Evolutionary conservation across 2,888 invertebrate species (phyloP).

Genomic region (Calliopum simillimum): DNA sequence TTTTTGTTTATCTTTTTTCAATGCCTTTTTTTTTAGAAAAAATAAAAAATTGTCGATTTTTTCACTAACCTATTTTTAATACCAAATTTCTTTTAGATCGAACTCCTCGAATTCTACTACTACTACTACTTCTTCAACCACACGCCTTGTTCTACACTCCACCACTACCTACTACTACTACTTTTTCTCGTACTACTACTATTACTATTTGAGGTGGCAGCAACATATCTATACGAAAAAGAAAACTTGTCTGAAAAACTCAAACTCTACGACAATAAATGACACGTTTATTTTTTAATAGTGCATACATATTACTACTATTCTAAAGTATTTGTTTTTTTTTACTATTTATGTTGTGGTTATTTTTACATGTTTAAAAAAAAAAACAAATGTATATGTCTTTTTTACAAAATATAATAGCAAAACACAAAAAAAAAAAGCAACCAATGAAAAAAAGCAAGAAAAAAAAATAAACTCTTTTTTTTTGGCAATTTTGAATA

Average conservation of each 20-base stretch:
- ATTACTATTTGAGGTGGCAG: conserved; percentile 19
- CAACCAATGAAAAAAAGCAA: neutral
- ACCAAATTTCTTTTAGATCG: conserved; percentile 65
- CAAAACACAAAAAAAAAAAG: conserved; percentile 9
- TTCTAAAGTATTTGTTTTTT: conserved; percentile 10
- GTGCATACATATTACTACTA: conserved; percentile 11
- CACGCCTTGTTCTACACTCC: conserved; percentile 38
- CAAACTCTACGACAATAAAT: neutral
- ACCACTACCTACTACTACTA: conserved; percentile 46
- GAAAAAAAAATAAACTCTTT: neutral
- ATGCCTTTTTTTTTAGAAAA: conserved; percentile 31
- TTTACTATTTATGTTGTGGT: conserved; percentile 25
- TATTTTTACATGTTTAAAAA: conserved; percentile 26
- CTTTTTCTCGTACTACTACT: conserved; percentile 46
- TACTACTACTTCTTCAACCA: conserved; percentile 42
- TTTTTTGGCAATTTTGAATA: too few species aligned
- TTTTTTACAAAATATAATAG: conserved; percentile 28
- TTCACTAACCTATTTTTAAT: conserved; percentile 65
- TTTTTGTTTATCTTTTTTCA: conserved; percentile 41
- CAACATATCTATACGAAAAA: neutral
- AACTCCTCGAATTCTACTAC: conserved; percentile 47
- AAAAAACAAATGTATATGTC: conserved; percentile 25
- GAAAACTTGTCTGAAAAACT: neutral
- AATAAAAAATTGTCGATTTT: conserved; percentile 45
- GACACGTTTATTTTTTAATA: conserved; percentile 1